Percentiles rank a stretch among this genome's conserved stretches.
Conservation (phyloP, 1,140 invertebrate species). For the Neomicropteryx cornuta region DNA sequence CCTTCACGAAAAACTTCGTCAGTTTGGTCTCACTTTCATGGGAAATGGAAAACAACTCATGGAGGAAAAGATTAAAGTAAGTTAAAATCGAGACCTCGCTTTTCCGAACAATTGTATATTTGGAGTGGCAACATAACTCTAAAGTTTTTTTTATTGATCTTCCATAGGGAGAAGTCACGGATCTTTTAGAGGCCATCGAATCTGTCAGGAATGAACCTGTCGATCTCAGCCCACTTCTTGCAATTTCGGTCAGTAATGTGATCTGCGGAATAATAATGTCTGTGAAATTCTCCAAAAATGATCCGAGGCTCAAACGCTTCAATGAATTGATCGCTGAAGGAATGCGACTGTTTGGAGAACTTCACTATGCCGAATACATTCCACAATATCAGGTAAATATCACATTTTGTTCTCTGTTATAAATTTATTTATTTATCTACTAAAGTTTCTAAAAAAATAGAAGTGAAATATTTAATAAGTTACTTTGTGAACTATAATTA, state of each 20-base stretch:
- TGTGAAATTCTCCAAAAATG: conserved; percentile 67
- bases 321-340: conserved; percentile 81
- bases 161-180: too few species aligned
- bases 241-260: conserved; percentile 80
- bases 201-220: conserved; percentile 50
- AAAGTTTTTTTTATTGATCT: too few species aligned
- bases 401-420: background rate
- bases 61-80: conserved; percentile 78
- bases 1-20: conserved; percentile 75
- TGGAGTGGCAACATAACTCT: too few species aligned
- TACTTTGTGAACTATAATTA: too few species aligned
- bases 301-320: conserved; percentile 63
- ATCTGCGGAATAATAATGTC: conserved; percentile 88
- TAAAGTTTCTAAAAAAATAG: background rate
- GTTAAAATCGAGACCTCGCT: conserved; percentile 13
- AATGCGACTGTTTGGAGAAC: conserved; percentile 72
- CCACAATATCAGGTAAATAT: conserved; percentile 40
- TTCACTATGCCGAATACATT: conserved; percentile 55
- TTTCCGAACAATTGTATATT: too few species aligned
- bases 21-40: conserved; percentile 83
- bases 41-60: conserved; percentile 68
- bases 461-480: background rate
- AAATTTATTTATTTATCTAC: background rate
- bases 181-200: too few species aligned
- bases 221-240: conserved; percentile 59